Evolutionary conservation across 2,113 vertebrate genomes (phyloP).

Genomic region (Baryphthengus martii): DNA sequence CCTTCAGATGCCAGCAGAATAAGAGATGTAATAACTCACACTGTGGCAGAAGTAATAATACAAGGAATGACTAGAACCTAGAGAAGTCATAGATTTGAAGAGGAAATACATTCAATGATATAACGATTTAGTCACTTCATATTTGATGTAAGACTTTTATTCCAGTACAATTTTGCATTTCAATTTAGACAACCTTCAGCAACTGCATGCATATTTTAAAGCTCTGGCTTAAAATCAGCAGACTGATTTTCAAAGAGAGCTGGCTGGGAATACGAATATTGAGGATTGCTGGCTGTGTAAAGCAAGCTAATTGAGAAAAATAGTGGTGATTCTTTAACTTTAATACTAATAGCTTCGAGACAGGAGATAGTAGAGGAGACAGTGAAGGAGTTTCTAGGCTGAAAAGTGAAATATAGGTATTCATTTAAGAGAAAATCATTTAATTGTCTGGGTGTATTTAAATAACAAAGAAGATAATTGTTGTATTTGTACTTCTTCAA

Average conservation of each 20-base stretch:
- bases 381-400: neutral
- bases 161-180: neutral
- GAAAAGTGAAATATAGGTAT: neutral
- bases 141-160: neutral
- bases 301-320: neutral
- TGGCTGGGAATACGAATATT: neutral
- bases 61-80: neutral
- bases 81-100: neutral
- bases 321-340: neutral
- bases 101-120: neutral
- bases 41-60: neutral
- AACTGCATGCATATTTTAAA: neutral
- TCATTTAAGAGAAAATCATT: conserved; percentile 14
- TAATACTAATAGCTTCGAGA: neutral
- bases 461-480: neutral
- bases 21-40: neutral
- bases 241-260: neutral
- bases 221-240: neutral
- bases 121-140: neutral
- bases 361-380: neutral
- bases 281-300: neutral
- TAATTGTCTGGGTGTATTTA: neutral
- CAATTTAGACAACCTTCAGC: neutral
- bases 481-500: neutral
- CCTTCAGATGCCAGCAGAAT: neutral